Conservation (phyloP, 2,888 invertebrate species). For the Salticus scenicus region DNA sequence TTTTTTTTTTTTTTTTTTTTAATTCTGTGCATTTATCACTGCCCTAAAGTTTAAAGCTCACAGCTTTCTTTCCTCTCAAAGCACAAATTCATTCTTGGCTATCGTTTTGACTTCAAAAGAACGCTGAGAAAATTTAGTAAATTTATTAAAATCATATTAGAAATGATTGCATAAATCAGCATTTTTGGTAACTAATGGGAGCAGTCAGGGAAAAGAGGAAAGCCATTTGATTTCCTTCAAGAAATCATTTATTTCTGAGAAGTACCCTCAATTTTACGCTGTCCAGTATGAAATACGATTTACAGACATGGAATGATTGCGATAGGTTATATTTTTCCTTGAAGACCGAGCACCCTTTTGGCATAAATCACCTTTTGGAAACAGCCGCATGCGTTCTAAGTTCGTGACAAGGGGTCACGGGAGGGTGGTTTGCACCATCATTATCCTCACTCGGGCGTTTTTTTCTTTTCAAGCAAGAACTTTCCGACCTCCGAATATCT, state of each 20-base stretch:
- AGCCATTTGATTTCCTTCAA: neutral
- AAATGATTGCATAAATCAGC: too few species aligned
- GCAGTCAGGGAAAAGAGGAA: neutral
- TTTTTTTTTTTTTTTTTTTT: too few species aligned
- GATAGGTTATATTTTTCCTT: neutral
- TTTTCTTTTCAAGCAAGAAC: neutral
- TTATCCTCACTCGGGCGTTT: neutral
- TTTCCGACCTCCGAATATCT: neutral
- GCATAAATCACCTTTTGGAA: neutral
- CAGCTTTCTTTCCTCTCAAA: too few species aligned
- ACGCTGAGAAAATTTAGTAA: too few species aligned
- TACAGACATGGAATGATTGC: neutral
- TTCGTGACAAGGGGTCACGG: conserved; percentile 14
- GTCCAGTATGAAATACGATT: neutral
- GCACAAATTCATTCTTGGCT: too few species aligned
- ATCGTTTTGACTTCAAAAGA: too few species aligned
- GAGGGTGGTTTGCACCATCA: neutral
- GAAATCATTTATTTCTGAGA: neutral
- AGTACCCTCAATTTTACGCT: neutral
- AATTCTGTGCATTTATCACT: too few species aligned
- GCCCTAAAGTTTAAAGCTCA: too few species aligned
- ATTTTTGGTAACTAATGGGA: neutral
- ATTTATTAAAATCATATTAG: too few species aligned
- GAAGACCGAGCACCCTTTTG: neutral
- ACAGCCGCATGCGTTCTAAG: neutral